These are phyloP conservation scores for Chrysolina americana DNA, from an alignment of 2,888 invertebrate species.

Conservation along the genomic window DNA sequence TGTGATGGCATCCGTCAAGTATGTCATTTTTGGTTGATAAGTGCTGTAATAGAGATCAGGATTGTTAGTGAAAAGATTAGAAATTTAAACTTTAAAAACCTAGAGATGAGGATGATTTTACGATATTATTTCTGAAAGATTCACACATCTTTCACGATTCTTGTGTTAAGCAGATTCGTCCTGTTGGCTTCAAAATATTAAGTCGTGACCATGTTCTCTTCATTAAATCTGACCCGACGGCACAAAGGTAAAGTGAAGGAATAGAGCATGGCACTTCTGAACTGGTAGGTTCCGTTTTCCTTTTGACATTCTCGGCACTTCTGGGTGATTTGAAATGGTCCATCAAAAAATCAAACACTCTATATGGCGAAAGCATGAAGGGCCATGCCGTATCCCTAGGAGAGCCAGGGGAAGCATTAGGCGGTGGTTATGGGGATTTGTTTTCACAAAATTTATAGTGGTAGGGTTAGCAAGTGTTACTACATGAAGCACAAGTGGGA, in stretches of 20 bases:
- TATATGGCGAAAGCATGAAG: slow-evolving; percentile 65
- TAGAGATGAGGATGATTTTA: too few species aligned
- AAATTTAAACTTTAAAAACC: too few species aligned
- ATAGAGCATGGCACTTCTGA: slow-evolving; percentile 68
- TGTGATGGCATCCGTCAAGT: too few species aligned
- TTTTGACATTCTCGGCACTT: slow-evolving; percentile 46
- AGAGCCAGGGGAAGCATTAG: slow-evolving; percentile 52
- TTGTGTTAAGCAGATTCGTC: too few species aligned
- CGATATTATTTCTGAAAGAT: too few species aligned
- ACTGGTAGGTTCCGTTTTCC: slow-evolving; percentile 68
- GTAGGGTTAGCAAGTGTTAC: slow-evolving; percentile 8
- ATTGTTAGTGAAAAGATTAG: too few species aligned
- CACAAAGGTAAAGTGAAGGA: slow-evolving; percentile 43
- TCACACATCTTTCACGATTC: too few species aligned
- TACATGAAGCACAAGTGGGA: not conserved
- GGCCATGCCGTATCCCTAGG: slow-evolving; percentile 67
- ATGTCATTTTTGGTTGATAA: too few species aligned
- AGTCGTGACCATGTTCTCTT: not conserved
- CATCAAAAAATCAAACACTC: slow-evolving; percentile 42
- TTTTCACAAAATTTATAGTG: not conserved
- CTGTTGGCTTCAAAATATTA: too few species aligned
- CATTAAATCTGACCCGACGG: slow-evolving; percentile 14
- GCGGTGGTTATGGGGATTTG: slow-evolving; percentile 37
- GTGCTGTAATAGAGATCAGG: too few species aligned
- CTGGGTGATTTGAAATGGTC: slow-evolving; percentile 62